These are phyloP conservation scores for Parus major DNA, from an alignment of 2,113 vertebrate genomes.

Conservation along the genomic window DNA sequence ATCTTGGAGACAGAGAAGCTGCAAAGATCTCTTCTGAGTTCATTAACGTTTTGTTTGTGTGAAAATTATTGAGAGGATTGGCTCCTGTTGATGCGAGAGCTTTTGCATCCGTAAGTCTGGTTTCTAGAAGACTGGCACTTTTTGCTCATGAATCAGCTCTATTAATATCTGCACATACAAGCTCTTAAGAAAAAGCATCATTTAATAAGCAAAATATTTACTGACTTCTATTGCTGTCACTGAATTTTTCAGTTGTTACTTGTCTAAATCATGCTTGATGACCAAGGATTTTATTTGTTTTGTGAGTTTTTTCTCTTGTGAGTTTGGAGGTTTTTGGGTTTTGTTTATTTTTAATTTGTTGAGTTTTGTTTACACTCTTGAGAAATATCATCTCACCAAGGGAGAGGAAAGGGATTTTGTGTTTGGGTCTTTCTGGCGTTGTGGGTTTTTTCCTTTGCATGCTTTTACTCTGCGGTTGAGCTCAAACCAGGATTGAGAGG, in stretches of 20 bases:
- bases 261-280: background rate
- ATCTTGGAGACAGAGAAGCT: rapidly evolving
- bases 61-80: background rate
- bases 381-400: background rate
- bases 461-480: background rate
- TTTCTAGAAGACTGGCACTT: background rate
- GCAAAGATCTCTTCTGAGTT: background rate
- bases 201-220: background rate
- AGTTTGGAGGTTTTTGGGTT: background rate
- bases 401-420: background rate
- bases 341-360: background rate
- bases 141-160: background rate
- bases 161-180: background rate
- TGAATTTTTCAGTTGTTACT: background rate
- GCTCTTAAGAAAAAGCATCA: background rate
- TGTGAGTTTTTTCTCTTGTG: background rate
- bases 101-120: background rate
- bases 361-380: background rate
- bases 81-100: background rate
- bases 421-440: background rate
- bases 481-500: background rate
- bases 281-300: background rate
- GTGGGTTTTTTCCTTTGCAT: background rate
- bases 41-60: background rate
- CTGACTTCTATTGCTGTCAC: background rate